A percentile compares a stretch with the other conserved stretches of the same genome.
These are phyloP conservation scores for Nephrotoma guestfalica DNA, from an alignment of 2,888 invertebrate genomes.

Conservation along the genomic window DNA sequence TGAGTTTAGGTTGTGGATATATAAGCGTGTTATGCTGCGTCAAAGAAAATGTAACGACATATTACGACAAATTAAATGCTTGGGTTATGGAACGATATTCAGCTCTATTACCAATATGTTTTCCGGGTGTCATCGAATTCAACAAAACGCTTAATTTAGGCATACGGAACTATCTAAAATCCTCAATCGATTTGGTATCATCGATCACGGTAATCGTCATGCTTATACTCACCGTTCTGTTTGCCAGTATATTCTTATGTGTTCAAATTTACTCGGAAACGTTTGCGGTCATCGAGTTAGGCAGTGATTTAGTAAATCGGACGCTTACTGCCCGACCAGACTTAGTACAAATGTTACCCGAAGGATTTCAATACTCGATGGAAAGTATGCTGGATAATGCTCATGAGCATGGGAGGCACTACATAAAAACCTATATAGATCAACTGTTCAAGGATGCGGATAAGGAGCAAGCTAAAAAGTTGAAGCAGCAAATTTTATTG, in stretches of 20 bases:
- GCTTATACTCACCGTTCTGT: slow-evolving; percentile 63
- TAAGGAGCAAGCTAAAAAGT: slow-evolving; percentile 59
- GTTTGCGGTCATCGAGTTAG: slow-evolving; percentile 77
- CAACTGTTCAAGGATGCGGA: slow-evolving; percentile 68
- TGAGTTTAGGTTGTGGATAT: slow-evolving; percentile 38
- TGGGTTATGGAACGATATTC: slow-evolving; percentile 38
- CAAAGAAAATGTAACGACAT: slow-evolving; percentile 16
- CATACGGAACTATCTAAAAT: slow-evolving; percentile 47
- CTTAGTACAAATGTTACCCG: slow-evolving; percentile 63
- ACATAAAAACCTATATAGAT: slow-evolving; percentile 73
- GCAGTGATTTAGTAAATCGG: slow-evolving; percentile 75
- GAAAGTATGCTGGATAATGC: slow-evolving; percentile 87
- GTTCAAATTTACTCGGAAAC: slow-evolving; percentile 84
- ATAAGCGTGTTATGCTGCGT: slow-evolving; percentile 38
- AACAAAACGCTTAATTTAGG: slow-evolving; percentile 46
- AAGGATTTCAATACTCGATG: slow-evolving; percentile 41
- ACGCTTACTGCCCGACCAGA: slow-evolving; percentile 84
- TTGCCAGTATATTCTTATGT: slow-evolving; percentile 57
- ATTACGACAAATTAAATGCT: slow-evolving; percentile 27
- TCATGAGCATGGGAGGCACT: slow-evolving; percentile 82
- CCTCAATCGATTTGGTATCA: slow-evolving; percentile 73
- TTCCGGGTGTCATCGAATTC: slow-evolving; percentile 61
- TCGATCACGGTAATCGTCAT: slow-evolving; percentile 73
- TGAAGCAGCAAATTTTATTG: slow-evolving; percentile 80
- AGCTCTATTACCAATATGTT: slow-evolving; percentile 59